Conservation (phyloP, 2,888 invertebrate genomes). For the Drosophila merina region DNA sequence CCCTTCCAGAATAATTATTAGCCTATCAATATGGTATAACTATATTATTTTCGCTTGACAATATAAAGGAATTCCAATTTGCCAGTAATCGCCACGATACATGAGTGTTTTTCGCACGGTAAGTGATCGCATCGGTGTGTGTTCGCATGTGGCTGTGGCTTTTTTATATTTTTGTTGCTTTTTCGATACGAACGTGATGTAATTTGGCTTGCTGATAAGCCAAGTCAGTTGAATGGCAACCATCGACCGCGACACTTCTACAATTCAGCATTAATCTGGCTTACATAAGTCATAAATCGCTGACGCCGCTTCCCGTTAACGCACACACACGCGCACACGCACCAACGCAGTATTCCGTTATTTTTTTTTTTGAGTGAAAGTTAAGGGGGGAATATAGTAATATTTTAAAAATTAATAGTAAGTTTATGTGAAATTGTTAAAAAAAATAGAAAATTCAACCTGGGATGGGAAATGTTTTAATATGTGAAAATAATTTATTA, state of each 20-base stretch:
- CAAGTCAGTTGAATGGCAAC: slow-evolving; percentile 15
- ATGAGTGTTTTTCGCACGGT: slow-evolving; percentile 15
- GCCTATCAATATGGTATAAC: slow-evolving; percentile 17
- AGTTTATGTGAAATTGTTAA: not conserved
- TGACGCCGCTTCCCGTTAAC: not conserved
- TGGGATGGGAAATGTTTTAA: not conserved
- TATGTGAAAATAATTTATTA: not conserved
- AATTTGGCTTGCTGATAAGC: slow-evolving; percentile 58
- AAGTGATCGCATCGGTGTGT: not conserved
- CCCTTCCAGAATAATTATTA: slow-evolving; percentile 14
- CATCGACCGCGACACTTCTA: not conserved
- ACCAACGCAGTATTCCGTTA: not conserved
- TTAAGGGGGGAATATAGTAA: slow-evolving; percentile 3
- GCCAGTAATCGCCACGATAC: slow-evolving; percentile 10
- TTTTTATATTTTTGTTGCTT: slow-evolving; percentile 4
- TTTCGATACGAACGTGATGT: slow-evolving; percentile 57
- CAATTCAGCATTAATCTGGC: not conserved
- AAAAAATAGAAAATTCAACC: not conserved
- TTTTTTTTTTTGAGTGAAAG: slow-evolving; percentile 17
- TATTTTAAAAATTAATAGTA: not conserved
- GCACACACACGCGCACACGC: slow-evolving; percentile 2
- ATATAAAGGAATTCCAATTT: slow-evolving; percentile 17
- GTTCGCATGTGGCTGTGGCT: slow-evolving; percentile 12
- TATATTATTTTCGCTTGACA: not conserved
- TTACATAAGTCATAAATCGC: slow-evolving; percentile 1